Conservation (phyloP, 2,888 invertebrate genomes). For the Glaucopsyche alexis region DNA sequence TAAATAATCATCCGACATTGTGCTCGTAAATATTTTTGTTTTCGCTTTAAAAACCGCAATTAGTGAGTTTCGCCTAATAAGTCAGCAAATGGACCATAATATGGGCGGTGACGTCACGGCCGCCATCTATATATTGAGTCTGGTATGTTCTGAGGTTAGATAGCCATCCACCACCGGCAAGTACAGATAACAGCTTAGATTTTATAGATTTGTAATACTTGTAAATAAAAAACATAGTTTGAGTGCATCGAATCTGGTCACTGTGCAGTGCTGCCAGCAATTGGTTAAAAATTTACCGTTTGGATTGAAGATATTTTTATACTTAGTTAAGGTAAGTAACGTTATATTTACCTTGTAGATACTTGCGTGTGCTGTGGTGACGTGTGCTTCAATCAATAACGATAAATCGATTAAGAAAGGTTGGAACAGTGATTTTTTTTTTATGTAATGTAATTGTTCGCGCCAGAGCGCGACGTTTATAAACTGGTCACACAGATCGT, state of each 20-base stretch:
- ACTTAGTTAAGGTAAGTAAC: too few relatives aligned
- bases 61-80: neutral
- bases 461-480: too few relatives aligned
- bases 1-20: neutral
- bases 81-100: neutral
- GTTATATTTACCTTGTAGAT: too few relatives aligned
- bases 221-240: neutral
- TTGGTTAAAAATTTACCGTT: neutral
- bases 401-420: too few relatives aligned
- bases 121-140: neutral
- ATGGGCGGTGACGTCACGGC: neutral
- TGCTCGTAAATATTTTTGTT: neutral
- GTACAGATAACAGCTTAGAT: neutral
- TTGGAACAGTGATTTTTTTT: too few relatives aligned
- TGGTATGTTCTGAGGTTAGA: neutral
- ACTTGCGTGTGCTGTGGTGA: too few relatives aligned
- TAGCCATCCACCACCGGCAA: neutral
- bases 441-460: too few relatives aligned
- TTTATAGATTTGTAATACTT: neutral
- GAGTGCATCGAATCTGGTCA: neutral
- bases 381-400: too few relatives aligned
- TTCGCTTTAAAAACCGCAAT: neutral
- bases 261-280: neutral
- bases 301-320: neutral
- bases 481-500: too few relatives aligned